Conservation (phyloP, 2,797 vertebrate species). For the Halcyon badia region DNA sequence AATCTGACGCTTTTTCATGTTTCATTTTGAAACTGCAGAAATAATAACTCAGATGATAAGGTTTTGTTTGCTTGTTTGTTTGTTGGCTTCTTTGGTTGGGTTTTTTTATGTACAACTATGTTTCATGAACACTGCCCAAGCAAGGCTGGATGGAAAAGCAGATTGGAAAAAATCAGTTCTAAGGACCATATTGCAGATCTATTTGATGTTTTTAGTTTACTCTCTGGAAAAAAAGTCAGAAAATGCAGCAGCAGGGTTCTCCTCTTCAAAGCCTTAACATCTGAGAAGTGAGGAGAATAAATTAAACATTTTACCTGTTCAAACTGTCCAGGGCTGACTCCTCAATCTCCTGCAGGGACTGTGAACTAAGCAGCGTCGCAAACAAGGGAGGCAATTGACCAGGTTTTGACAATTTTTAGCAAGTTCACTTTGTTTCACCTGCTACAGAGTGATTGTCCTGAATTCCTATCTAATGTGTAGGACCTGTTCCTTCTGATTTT, state of each 20-base stretch:
- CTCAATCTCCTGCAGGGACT: neutral
- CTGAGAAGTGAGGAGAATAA: neutral
- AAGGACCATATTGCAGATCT: neutral
- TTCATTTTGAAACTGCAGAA: neutral
- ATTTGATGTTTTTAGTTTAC: neutral
- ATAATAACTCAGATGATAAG: neutral
- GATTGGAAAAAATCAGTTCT: neutral
- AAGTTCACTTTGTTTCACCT: neutral
- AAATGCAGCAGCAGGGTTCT: neutral
- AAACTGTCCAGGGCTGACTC: neutral
- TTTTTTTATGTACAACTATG: neutral
- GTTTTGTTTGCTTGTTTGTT: neutral
- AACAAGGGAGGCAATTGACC: neutral
- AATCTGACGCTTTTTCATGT: neutral
- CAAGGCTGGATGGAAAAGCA: neutral
- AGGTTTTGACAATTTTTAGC: neutral
- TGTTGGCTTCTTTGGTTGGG: accelerated
- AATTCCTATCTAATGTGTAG: neutral
- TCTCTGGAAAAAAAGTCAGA: neutral
- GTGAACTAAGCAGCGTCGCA: neutral
- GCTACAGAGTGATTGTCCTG: neutral
- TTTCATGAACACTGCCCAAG: neutral
- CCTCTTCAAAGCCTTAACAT: neutral
- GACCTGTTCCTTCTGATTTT: neutral
- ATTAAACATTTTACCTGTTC: neutral